Conservation (phyloP, 2,888 invertebrate genomes). For the Oscheius sp. region DNA sequence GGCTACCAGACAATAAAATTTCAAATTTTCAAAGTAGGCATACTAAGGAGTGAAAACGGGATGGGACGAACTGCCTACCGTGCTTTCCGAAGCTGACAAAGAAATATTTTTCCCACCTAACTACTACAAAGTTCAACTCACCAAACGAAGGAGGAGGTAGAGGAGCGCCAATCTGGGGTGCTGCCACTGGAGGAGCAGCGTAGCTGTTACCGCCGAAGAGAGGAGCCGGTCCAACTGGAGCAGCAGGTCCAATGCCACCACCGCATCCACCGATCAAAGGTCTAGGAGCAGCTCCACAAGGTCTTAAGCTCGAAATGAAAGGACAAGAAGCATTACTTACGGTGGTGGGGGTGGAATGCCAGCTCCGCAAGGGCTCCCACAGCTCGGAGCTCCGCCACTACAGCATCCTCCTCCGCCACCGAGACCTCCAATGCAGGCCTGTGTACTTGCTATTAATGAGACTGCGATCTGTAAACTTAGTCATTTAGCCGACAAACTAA, state of each 20-base stretch:
- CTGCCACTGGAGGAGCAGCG: constrained; percentile 10
- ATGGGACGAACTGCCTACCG: no score
- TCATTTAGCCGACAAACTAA: not conserved
- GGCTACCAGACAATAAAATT: no score
- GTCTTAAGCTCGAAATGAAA: not conserved
- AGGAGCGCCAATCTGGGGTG: no score
- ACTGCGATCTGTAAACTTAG: constrained; percentile 19
- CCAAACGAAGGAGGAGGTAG: not conserved
- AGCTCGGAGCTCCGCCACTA: constrained; percentile 15
- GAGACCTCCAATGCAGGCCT: constrained; percentile 35
- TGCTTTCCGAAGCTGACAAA: no score
- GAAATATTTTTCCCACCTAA: no score
- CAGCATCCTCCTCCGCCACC: constrained; percentile 34
- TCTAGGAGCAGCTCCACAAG: constrained; percentile 6
- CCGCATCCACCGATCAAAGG: not conserved
- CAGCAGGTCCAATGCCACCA: not conserved
- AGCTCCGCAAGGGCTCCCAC: constrained; percentile 24
- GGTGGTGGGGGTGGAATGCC: not conserved
- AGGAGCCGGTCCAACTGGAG: not conserved
- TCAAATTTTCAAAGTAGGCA: no score
- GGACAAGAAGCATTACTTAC: no score
- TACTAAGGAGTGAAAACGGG: no score
- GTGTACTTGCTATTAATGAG: constrained; percentile 12
- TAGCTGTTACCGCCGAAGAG: not conserved
- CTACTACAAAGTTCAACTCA: not conserved